These are phyloP conservation scores for Chelidonichthys spinosus DNA, from an alignment of 2,797 vertebrate genomes.

Conservation along the genomic window DNA sequence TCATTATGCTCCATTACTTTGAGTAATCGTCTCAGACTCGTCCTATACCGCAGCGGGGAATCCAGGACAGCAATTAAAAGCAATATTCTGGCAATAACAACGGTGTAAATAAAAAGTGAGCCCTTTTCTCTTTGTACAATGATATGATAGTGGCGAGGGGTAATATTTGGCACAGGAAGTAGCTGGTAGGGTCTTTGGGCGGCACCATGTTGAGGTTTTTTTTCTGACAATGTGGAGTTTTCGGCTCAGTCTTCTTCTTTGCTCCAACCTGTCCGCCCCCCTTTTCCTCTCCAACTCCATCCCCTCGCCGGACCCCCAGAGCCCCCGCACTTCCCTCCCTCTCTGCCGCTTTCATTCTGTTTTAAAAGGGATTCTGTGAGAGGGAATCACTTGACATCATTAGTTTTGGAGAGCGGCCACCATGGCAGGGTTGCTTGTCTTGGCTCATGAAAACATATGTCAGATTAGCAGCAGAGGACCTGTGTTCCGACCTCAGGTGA, in stretches of 20 bases:
- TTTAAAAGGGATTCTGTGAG: constrained; percentile 82
- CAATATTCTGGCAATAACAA: constrained; percentile 85
- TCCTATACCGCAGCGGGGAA: constrained; percentile 80
- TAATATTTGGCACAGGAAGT: constrained; percentile 73
- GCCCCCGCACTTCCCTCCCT: constrained; percentile 52
- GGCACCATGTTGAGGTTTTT: constrained; percentile 40
- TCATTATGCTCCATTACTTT: constrained; percentile 88
- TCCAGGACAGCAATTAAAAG: constrained; percentile 88
- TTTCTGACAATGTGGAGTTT: constrained; percentile 30
- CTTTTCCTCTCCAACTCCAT: constrained; percentile 38
- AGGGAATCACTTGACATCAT: constrained; percentile 88
- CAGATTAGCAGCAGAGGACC: constrained; percentile 75
- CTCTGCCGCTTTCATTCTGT: constrained; percentile 76
- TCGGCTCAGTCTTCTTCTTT: constrained; percentile 41
- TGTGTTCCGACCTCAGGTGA: constrained; percentile 82
- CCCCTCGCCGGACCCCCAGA: constrained; percentile 51
- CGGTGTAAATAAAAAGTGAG: constrained; percentile 83
- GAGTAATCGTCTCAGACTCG: constrained; percentile 86
- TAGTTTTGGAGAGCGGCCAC: constrained; percentile 86
- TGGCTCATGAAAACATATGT: constrained; percentile 85
- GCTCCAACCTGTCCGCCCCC: constrained; percentile 45
- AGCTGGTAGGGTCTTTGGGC: constrained; percentile 57
- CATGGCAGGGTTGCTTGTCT: constrained; percentile 83
- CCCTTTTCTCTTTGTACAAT: constrained; percentile 82
- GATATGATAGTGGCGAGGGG: constrained; percentile 87